Evolutionary conservation across 1,140 invertebrate genomes (phyloP).

Genomic region (Halesus radiatus): DNA sequence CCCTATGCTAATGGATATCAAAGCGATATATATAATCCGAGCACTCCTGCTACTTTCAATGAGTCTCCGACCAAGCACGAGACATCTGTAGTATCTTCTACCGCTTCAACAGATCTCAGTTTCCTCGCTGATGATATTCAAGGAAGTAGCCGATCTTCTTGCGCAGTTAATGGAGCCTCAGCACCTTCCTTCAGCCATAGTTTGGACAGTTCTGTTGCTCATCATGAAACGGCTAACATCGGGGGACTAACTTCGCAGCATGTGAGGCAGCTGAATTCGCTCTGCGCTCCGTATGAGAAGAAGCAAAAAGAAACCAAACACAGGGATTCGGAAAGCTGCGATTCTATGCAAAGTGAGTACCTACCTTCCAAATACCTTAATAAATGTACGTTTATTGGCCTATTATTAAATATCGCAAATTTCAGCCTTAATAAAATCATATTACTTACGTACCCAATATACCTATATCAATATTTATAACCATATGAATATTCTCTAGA

Average conservation of each 20-base stretch:
- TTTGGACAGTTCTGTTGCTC: constrained; percentile 40
- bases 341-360: constrained; percentile 54
- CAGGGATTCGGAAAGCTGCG: constrained; percentile 41
- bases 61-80: constrained; percentile 2
- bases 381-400: too few relatives aligned
- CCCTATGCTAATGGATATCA: constrained; percentile 42
- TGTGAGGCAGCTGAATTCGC: constrained; percentile 51
- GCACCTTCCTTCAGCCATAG: constrained; percentile 55
- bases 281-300: constrained; percentile 49
- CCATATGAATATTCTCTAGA: too few relatives aligned
- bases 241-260: constrained; percentile 53
- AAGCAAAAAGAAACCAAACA: constrained; percentile 12
- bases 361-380: too few relatives aligned
- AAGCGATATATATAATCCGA: constrained; percentile 24
- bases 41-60: not conserved
- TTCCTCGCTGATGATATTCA: constrained; percentile 41
- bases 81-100: constrained; percentile 23
- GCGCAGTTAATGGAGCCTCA: constrained; percentile 5
- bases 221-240: not conserved
- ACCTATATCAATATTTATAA: too few relatives aligned
- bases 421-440: too few relatives aligned
- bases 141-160: constrained; percentile 31
- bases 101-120: constrained; percentile 29
- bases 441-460: too few relatives aligned
- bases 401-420: too few relatives aligned